phyloP scores from a whole-genome alignment of 2,797 vertebrate genomes.

The Myiotriccus ornatus region DNA sequence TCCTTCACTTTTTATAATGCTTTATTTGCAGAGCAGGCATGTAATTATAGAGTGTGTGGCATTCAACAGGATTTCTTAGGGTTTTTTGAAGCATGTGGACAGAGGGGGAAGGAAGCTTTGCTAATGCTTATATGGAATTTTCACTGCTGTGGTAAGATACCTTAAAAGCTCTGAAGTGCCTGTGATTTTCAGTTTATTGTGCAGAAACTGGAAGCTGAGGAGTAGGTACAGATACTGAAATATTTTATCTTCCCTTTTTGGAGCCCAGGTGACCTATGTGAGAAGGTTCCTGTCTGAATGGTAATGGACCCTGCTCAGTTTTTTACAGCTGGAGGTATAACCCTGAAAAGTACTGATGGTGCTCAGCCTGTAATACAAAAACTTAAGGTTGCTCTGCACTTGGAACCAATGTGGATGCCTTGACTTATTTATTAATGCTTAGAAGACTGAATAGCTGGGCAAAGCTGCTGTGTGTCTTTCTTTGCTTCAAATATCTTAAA shows the following conservation, averaged over 20 bases:
- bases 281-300: neutral
- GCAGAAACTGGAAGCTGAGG: neutral
- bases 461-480: neutral
- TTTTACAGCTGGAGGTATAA: neutral
- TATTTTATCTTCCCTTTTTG: neutral
- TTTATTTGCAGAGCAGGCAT: conserved; percentile 22
- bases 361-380: neutral
- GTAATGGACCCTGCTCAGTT: neutral
- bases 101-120: neutral
- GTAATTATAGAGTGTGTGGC: neutral
- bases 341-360: neutral
- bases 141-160: conserved; percentile 73
- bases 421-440: neutral
- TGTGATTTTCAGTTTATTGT: neutral
- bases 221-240: neutral
- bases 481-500: neutral
- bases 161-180: conserved; percentile 53
- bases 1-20: neutral
- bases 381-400: neutral
- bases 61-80: neutral
- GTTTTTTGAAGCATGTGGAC: neutral
- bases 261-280: neutral
- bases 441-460: neutral
- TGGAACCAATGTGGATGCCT: neutral
- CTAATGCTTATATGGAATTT: conserved; percentile 7